phyloP scores from a whole-genome alignment of 2,113 vertebrate species.

The Sceloporus undulatus region DNA sequence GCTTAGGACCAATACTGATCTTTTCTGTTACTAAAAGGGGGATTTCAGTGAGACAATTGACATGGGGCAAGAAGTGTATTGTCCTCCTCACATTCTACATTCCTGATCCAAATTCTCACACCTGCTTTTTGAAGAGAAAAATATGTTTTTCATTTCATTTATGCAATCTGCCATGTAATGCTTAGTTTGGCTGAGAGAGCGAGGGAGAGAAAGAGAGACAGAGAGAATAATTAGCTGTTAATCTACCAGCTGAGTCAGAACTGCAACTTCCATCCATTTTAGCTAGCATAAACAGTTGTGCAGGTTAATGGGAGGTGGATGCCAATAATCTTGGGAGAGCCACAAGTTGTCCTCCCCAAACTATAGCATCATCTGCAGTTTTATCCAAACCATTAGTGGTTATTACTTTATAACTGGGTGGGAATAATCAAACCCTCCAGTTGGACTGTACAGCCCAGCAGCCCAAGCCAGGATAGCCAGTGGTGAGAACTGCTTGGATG shows the following conservation, averaged over 20 bases:
- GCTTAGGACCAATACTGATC: background rate
- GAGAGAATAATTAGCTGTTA: background rate
- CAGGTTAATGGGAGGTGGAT: background rate
- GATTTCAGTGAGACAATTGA: background rate
- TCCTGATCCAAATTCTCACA: background rate
- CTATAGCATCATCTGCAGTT: background rate
- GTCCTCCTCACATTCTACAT: background rate
- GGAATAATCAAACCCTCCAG: too few species aligned
- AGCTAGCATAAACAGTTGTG: background rate
- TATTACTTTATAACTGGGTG: background rate
- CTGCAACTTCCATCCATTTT: background rate
- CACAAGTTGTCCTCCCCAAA: background rate
- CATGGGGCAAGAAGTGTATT: background rate
- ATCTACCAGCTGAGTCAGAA: background rate
- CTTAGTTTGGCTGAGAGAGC: background rate
- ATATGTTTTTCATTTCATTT: background rate
- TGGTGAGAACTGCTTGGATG: background rate
- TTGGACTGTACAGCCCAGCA: too few species aligned
- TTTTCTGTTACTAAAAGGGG: background rate
- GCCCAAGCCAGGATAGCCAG: too few species aligned
- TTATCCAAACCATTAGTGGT: background rate
- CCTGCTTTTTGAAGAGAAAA: background rate
- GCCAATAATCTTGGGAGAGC: background rate
- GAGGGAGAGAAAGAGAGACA: background rate
- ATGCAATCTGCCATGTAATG: background rate